These are phyloP conservation scores for Urocynchramus pylzowi DNA, from an alignment of 2,113 vertebrate genomes.

Conservation along the genomic window DNA sequence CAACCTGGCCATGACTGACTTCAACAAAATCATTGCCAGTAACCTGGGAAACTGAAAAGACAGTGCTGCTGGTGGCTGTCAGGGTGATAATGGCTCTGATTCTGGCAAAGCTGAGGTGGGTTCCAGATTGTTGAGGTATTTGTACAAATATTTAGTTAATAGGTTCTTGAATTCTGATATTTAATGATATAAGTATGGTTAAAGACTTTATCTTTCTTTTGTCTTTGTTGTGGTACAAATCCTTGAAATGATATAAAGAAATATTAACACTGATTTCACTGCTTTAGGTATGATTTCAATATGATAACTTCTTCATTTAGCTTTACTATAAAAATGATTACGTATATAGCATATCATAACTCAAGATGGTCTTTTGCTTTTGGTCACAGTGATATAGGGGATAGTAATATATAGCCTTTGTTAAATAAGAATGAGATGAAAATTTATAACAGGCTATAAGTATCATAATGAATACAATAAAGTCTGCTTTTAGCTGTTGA, in stretches of 20 bases:
- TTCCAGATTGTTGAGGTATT: neutral
- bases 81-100: neutral
- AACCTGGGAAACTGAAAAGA: neutral
- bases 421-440: conserved; percentile 9
- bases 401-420: neutral
- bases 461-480: conserved; percentile 39
- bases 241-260: neutral
- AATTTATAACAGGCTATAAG: conserved; percentile 33
- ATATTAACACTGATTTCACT: neutral
- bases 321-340: conserved; percentile 35
- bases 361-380: neutral
- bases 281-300: neutral
- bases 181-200: neutral
- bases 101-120: neutral
- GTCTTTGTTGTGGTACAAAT: neutral
- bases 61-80: neutral
- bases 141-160: neutral
- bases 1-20: neutral
- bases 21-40: neutral
- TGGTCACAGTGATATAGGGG: neutral
- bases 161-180: neutral
- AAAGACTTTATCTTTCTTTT: neutral
- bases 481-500: conserved; percentile 57
- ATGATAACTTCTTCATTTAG: neutral
- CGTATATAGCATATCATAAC: neutral